A percentile compares a stretch with the other conserved stretches of the same genome.
Evolutionary conservation across 2,113 vertebrate species (phyloP).

Genomic region (Chiloscyllium plagiosum): DNA sequence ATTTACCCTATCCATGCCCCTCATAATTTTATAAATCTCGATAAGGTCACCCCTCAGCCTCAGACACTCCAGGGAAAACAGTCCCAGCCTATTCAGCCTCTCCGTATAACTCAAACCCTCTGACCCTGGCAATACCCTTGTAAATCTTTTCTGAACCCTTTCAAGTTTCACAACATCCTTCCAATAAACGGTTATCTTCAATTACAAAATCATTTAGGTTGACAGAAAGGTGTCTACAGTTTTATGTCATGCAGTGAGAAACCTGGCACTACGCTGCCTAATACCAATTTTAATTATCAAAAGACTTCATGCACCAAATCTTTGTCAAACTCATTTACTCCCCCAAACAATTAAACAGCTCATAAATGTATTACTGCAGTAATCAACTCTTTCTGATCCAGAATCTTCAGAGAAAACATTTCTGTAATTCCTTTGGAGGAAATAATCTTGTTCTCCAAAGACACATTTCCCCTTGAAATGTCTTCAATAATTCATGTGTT

Average conservation of each 20-base stretch:
- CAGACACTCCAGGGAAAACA: background rate
- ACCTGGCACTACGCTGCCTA: background rate
- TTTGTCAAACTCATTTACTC: background rate
- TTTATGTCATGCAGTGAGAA: background rate
- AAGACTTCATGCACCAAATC: background rate
- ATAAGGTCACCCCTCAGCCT: no score
- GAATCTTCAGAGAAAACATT: background rate
- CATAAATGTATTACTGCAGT: background rate
- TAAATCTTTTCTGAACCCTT: no score
- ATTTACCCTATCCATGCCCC: no score
- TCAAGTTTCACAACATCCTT: no score
- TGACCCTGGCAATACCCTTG: no score
- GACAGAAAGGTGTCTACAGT: background rate
- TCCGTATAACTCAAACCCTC: no score
- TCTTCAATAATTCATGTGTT: background rate
- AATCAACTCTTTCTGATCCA: background rate
- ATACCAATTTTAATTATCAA: background rate
- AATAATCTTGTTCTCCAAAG: background rate
- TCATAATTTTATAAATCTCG: no score
- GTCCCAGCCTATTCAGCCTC: no score
- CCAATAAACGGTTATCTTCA: background rate
- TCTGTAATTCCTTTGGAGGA: background rate
- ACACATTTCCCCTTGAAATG: background rate
- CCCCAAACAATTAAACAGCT: background rate
- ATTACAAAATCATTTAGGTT: background rate